Evolutionary conservation across 2,888 invertebrate genomes (phyloP), one percentile per base, ranked within the genome.

Genomic region (Latheticus oryzae): DNA sequence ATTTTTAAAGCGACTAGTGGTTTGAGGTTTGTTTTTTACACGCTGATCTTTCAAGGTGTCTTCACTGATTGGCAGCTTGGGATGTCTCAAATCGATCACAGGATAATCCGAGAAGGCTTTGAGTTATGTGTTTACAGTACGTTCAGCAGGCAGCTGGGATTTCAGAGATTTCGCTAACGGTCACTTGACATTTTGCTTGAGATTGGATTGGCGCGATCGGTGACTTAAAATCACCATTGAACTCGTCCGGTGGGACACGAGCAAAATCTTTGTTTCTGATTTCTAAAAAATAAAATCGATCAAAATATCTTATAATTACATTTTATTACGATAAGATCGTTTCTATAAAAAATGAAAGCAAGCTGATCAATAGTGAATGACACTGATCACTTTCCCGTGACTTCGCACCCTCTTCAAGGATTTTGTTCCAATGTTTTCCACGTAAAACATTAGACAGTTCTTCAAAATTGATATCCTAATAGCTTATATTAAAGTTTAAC

Each of bases 161-260:
- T 76, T 74, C 72, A 64, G 69, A 71, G 75, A 75, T 74, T 75
- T 69, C 72, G 70, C 71, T 71, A 75, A 75, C 74, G 75, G 75
- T 74, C 76, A 76, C 75, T 74, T 73, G 75, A 74, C 73, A 73
- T 77, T 76, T 76, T 73, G 71, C 71, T 74, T 68, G 71, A 73
- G 72, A 76, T 76, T 76, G 76, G 76, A 77, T 76, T 69, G 73
- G 72, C 64, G 63, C 62, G 66, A 62, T 63, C 60, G 54, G 59
- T 54, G 63, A 64, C 64, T 60, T 65, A 63, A 63, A 56, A 60
- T 62, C 60, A 56, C 30, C 28, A 43, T 5, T 19, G 26, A 38
- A 55, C 48, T 50, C 15, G 33, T 24, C 30, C 45, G 7, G 5
- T 2, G 48, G 35, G 35, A 48, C 15, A n/a, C 17, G 23, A 17